A percentile compares a stretch with the other conserved stretches of the same genome.
phyloP scores from a whole-genome alignment of 2,113 vertebrate genomes.

The Brachirus orientalis region DNA sequence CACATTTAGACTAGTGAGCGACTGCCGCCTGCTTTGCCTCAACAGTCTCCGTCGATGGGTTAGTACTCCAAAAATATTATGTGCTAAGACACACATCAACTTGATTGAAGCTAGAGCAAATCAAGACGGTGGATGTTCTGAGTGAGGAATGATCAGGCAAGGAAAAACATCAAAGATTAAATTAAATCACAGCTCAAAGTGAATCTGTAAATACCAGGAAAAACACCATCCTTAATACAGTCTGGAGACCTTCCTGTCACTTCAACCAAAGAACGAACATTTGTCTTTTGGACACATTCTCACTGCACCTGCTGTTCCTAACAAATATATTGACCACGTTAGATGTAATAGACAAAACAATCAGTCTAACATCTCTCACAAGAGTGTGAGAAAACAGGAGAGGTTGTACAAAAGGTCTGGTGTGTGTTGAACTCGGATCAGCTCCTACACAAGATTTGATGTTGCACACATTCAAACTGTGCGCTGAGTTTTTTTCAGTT shows the following conservation, averaged over 20 bases:
- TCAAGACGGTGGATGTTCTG: neutral
- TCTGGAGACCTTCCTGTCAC: slow-evolving; percentile 1
- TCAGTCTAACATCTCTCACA: too few relatives aligned
- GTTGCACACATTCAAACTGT: too few relatives aligned
- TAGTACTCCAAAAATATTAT: too few relatives aligned
- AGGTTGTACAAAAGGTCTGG: too few relatives aligned
- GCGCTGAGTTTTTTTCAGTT: too few relatives aligned
- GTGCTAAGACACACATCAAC: slow-evolving; percentile 17
- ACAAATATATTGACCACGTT: neutral
- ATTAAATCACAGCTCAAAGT: slow-evolving; percentile 23
- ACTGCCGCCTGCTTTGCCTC: slow-evolving; percentile 13
- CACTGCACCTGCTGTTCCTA: neutral
- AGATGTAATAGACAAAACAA: too few relatives aligned
- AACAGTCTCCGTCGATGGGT: slow-evolving; percentile 11
- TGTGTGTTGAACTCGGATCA: too few relatives aligned
- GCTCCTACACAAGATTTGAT: too few relatives aligned
- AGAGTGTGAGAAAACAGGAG: too few relatives aligned
- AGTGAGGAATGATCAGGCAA: neutral
- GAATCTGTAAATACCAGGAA: neutral
- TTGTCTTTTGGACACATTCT: neutral
- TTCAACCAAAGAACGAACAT: neutral
- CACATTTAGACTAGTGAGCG: slow-evolving; percentile 20
- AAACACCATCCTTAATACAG: too few relatives aligned
- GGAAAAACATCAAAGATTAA: slow-evolving; percentile 37
- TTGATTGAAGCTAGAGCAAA: slow-evolving; percentile 7